phyloP scores from a whole-genome alignment of 2,113 vertebrate species.

The Prunella fulvescens region DNA sequence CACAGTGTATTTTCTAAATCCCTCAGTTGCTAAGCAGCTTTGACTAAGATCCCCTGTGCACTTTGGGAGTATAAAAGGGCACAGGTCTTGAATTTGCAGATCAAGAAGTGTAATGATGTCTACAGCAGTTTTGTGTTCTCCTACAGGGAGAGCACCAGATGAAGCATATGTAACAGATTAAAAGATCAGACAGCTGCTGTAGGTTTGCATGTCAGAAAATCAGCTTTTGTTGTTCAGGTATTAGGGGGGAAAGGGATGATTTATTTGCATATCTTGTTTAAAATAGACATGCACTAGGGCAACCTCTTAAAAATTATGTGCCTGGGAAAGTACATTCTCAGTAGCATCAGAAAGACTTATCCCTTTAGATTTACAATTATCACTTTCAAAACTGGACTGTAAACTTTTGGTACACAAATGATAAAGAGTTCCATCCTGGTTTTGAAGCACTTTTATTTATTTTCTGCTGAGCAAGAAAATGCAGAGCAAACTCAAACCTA shows the following conservation, averaged over 20 bases:
- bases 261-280: not conserved
- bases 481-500: not conserved
- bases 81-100: not conserved
- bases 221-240: slow-evolving; percentile 11
- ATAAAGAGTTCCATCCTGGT: not conserved
- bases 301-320: not conserved
- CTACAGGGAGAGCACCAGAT: not conserved
- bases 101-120: not conserved
- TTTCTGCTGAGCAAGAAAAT: not conserved
- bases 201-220: slow-evolving; percentile 48
- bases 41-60: not conserved
- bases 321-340: not conserved
- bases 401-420: not conserved
- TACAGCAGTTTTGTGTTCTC: not conserved
- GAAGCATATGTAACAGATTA: slow-evolving; percentile 30
- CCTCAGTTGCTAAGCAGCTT: not conserved
- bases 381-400: not conserved
- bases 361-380: not conserved
- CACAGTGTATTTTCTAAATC: not conserved
- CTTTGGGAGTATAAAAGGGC: not conserved
- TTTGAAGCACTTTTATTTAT: not conserved
- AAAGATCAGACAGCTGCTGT: slow-evolving; percentile 38
- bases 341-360: not conserved
- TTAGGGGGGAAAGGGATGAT: not conserved
- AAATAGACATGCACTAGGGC: not conserved